These are phyloP conservation scores for Holocentrus rufus DNA, from an alignment of 2,797 vertebrate species.

Conservation along the genomic window DNA sequence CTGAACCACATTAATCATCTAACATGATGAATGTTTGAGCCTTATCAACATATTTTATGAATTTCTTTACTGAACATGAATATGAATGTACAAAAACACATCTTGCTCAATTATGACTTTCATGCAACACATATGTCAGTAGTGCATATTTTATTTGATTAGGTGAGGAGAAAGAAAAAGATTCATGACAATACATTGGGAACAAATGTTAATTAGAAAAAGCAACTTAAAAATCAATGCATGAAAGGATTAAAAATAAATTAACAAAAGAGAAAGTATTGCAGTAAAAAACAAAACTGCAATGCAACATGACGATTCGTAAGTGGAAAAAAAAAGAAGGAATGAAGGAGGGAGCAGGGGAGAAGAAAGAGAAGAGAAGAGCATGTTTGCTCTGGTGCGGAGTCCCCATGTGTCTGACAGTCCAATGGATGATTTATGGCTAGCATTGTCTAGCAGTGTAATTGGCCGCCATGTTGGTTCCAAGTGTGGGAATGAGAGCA, in stretches of 20 bases:
- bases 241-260: too few species aligned
- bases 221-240: constrained; percentile 39
- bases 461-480: constrained; percentile 79
- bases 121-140: constrained; percentile 8
- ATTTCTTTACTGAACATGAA: too few species aligned
- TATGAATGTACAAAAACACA: background rate
- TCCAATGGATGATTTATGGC: constrained; percentile 80
- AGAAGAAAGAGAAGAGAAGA: constrained; percentile 41
- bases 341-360: constrained; percentile 54
- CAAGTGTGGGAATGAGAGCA: constrained; percentile 57
- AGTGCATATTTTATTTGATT: constrained; percentile 24
- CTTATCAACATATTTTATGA: too few species aligned
- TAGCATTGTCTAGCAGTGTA: constrained; percentile 73
- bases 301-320: constrained; percentile 44
- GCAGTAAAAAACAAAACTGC: too few species aligned
- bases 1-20: constrained; percentile 28
- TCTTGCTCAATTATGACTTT: background rate
- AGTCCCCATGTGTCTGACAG: constrained; percentile 75
- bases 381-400: constrained; percentile 61
- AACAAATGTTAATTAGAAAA: constrained; percentile 45
- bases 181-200: constrained; percentile 11
- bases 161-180: background rate
- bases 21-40: too few species aligned
- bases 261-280: too few species aligned
- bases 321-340: constrained; percentile 46